phyloP scores from a whole-genome alignment of 1,140 invertebrate species.

The Macrosteles quadrilineatus region DNA sequence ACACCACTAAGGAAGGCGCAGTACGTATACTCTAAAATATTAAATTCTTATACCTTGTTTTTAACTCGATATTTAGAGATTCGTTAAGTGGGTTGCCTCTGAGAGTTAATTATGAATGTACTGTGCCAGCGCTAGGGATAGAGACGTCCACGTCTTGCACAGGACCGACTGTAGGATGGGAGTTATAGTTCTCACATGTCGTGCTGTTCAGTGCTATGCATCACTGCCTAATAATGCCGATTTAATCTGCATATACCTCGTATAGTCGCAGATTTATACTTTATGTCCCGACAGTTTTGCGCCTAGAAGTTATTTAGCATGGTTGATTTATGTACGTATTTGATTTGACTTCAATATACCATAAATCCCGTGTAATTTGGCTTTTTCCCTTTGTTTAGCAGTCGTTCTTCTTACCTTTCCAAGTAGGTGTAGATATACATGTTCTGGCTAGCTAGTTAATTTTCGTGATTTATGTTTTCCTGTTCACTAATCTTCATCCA shows the following conservation, averaged over 20 bases:
- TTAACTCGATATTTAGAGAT: no score
- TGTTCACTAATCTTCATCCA: no score
- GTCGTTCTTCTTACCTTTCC: not conserved
- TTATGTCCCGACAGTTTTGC: not conserved
- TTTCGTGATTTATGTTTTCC: slow-evolving; percentile 1
- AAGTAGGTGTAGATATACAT: not conserved
- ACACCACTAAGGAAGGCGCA: no score
- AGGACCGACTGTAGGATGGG: not conserved
- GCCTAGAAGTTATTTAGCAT: not conserved
- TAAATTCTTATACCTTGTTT: no score
- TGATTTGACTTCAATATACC: slow-evolving; percentile 12
- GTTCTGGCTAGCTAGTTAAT: not conserved
- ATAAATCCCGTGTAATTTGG: slow-evolving; percentile 9
- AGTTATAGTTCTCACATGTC: slow-evolving; percentile 9
- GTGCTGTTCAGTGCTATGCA: not conserved
- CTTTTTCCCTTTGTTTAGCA: not conserved
- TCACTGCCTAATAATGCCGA: slow-evolving; percentile 10
- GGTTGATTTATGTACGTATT: not conserved
- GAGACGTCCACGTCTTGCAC: no score
- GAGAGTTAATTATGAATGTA: no score
- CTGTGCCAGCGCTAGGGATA: no score
- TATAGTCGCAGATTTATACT: slow-evolving; percentile 22
- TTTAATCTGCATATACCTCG: slow-evolving; percentile 16
- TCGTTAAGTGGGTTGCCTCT: no score
- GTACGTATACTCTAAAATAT: no score